Percentiles rank a stretch among this genome's conserved stretches.
Conservation (phyloP, 2,888 invertebrate genomes). For the Chymomyza fuscimana region DNA sequence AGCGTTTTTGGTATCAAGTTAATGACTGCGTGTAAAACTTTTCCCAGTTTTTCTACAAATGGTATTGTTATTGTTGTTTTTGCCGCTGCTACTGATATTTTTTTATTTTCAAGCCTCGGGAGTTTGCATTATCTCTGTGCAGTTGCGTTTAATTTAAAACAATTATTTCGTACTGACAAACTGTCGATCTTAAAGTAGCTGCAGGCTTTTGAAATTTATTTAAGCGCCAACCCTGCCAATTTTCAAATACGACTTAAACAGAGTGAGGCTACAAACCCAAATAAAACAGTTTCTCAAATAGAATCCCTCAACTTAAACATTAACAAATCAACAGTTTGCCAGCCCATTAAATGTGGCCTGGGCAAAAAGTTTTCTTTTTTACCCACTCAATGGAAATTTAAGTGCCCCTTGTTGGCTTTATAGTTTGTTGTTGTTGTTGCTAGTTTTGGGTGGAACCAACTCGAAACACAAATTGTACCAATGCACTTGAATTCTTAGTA, state of each 20-base stretch:
- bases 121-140: constrained; percentile 38
- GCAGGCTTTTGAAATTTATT: constrained; percentile 27
- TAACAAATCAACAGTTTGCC: constrained; percentile 27
- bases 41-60: constrained; percentile 15
- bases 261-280: constrained; percentile 4
- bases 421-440: constrained; percentile 13
- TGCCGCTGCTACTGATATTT: constrained; percentile 22
- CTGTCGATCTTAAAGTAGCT: constrained; percentile 33
- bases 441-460: constrained; percentile 8
- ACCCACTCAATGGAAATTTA: neutral
- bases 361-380: neutral
- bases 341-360: neutral
- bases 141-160: constrained; percentile 71
- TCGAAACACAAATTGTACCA: constrained; percentile 3
- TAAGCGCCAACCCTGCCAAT: constrained; percentile 3
- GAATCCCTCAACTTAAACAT: constrained; percentile 8
- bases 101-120: constrained; percentile 58
- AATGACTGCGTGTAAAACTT: constrained; percentile 72
- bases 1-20: constrained; percentile 34
- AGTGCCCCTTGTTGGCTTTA: constrained; percentile 5
- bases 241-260: neutral
- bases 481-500: constrained; percentile 1
- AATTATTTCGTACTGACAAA: constrained; percentile 55
- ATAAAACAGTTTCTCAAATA: constrained; percentile 6
- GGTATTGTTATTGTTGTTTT: constrained; percentile 2